These are phyloP conservation scores for Orcinus orca DNA, from an alignment of 2,113 vertebrate genomes.

Conservation along the genomic window DNA sequence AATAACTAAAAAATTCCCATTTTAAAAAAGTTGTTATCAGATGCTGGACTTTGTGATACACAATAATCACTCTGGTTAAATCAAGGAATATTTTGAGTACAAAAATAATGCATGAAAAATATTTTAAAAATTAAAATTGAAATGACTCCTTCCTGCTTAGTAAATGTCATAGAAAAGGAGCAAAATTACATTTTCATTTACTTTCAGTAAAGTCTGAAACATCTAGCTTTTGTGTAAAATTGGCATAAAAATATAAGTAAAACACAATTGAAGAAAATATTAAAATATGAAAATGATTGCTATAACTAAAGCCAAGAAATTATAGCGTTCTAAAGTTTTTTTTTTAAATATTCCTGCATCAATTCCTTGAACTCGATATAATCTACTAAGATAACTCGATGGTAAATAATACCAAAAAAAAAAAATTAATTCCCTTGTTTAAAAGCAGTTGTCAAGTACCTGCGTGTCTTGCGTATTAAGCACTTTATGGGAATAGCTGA, in stretches of 20 bases:
- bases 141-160: neutral
- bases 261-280: constrained; percentile 9
- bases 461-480: neutral
- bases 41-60: neutral
- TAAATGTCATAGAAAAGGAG: constrained; percentile 29
- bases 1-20: neutral
- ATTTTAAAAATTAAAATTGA: constrained; percentile 50
- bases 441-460: constrained; percentile 30
- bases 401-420: constrained; percentile 51
- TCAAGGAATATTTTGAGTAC: constrained; percentile 4
- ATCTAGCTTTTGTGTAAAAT: constrained; percentile 28
- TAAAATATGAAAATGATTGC: constrained; percentile 7
- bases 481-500: neutral
- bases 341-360: neutral
- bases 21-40: neutral
- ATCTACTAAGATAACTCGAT: neutral
- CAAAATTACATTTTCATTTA: constrained; percentile 23
- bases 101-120: neutral
- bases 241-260: constrained; percentile 33
- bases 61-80: neutral
- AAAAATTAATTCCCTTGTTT: neutral
- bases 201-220: constrained; percentile 2
- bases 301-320: neutral
- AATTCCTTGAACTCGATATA: constrained; percentile 7
- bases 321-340: neutral